These are phyloP conservation scores for Mugil cephalus DNA, from an alignment of 2,113 vertebrate genomes.

Conservation along the genomic window DNA sequence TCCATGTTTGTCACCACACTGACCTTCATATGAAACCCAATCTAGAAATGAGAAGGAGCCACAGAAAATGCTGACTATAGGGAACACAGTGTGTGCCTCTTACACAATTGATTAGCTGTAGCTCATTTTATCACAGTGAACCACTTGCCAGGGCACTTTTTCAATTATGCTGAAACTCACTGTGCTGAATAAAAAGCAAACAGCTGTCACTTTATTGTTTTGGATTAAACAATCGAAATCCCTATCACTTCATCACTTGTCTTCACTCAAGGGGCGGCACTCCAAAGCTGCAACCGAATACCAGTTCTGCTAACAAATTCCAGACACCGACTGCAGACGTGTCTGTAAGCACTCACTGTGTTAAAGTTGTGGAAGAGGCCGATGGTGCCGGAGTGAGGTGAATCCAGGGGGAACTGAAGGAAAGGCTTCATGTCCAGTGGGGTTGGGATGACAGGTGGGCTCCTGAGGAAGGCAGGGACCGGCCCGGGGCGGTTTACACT, in stretches of 20 bases:
- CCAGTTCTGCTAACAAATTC: slow-evolving; percentile 22
- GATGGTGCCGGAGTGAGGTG: slow-evolving; percentile 71
- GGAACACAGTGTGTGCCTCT: slow-evolving; percentile 57
- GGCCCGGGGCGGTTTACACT: slow-evolving; percentile 79
- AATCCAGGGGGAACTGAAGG: slow-evolving; percentile 82
- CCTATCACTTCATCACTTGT: slow-evolving; percentile 42
- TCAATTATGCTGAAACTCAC: slow-evolving; percentile 68
- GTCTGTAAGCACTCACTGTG: slow-evolving; percentile 77
- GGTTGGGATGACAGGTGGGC: slow-evolving; percentile 71
- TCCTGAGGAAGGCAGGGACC: slow-evolving; percentile 83
- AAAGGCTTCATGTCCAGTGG: slow-evolving; percentile 82
- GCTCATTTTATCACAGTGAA: slow-evolving; percentile 75
- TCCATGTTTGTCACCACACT: slow-evolving; percentile 58
- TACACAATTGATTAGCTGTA: slow-evolving; percentile 76
- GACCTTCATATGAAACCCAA: slow-evolving; percentile 81
- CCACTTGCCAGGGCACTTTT: slow-evolving; percentile 59
- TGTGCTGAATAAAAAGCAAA: slow-evolving; percentile 63
- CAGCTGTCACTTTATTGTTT: slow-evolving; percentile 69
- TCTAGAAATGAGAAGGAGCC: slow-evolving; percentile 74
- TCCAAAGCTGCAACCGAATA: slow-evolving; percentile 27
- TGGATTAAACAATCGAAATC: slow-evolving; percentile 53
- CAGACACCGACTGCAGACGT: background rate
- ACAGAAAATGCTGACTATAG: slow-evolving; percentile 76
- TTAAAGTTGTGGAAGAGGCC: slow-evolving; percentile 83
- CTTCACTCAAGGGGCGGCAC: background rate